Evolutionary conservation across 2,797 vertebrate species (phyloP).

Genomic region (Ptychobarbus kaznakovi): DNA sequence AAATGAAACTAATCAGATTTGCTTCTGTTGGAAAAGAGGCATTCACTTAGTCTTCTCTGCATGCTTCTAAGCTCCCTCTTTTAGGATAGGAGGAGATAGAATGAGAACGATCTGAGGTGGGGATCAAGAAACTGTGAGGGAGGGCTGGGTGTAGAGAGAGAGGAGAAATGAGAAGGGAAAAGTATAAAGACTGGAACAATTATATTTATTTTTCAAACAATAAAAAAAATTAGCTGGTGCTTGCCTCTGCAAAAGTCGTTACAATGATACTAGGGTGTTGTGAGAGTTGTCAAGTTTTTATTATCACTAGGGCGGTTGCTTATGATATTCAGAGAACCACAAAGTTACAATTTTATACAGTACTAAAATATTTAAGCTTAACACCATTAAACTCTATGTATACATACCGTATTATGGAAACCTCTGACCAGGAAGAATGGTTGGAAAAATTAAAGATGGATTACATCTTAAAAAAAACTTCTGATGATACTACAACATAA

Average conservation of each 20-base stretch:
- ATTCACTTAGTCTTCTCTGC: conserved; percentile 48
- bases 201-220: background rate
- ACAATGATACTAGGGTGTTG: background rate
- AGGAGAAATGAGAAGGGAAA: background rate
- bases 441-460: background rate
- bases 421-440: background rate
- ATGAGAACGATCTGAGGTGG: conserved; percentile 41
- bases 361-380: background rate
- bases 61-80: conserved; percentile 45
- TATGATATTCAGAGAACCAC: background rate
- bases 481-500: background rate
- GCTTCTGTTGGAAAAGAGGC: conserved; percentile 55
- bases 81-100: conserved; percentile 43
- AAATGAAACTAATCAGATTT: conserved; percentile 66
- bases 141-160: background rate
- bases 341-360: background rate
- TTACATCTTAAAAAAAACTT: background rate
- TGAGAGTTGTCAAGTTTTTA: background rate
- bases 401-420: background rate
- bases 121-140: conserved; percentile 40
- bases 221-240: background rate
- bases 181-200: conserved; percentile 12
- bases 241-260: background rate
- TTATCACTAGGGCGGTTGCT: background rate
- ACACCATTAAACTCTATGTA: background rate